phyloP scores from a whole-genome alignment of 2,888 invertebrate genomes.

The Salticus scenicus region DNA sequence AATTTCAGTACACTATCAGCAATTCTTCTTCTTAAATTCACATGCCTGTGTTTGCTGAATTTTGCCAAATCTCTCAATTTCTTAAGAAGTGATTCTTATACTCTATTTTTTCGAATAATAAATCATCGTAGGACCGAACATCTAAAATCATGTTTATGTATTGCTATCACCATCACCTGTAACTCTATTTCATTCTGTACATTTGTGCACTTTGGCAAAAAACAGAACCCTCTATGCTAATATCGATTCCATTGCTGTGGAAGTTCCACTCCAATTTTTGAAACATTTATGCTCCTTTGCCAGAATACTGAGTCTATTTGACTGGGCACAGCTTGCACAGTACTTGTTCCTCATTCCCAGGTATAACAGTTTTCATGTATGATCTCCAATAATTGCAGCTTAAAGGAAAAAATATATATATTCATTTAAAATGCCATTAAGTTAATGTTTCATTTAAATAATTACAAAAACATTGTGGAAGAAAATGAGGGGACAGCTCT shows the following conservation, averaged over 20 bases:
- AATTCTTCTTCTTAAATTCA: background rate
- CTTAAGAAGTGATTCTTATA: conserved; percentile 67
- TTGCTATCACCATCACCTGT: conserved; percentile 71
- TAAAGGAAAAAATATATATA: conserved; percentile 13
- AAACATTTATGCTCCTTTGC: conserved; percentile 66
- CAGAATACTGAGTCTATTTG: background rate
- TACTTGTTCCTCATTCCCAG: conserved; percentile 59
- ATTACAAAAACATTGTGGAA: too few relatives aligned
- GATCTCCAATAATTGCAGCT: conserved; percentile 54
- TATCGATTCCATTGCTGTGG: conserved; percentile 71
- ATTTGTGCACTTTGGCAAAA: conserved; percentile 52
- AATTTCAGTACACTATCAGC: background rate
- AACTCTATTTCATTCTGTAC: conserved; percentile 65
- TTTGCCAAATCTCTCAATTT: conserved; percentile 23
- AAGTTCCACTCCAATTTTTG: conserved; percentile 67
- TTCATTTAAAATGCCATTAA: too few relatives aligned
- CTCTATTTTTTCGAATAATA: conserved; percentile 67
- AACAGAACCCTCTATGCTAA: conserved; percentile 69
- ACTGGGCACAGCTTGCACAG: conserved; percentile 52
- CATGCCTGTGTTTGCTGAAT: background rate
- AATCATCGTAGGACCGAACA: conserved; percentile 19
- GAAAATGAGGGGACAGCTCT: too few relatives aligned
- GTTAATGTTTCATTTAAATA: too few relatives aligned
- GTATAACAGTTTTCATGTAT: conserved; percentile 59
- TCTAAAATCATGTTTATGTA: conserved; percentile 55